These are phyloP conservation scores for Pangasianodon hypophthalmus DNA, from an alignment of 2,113 vertebrate genomes.

Conservation along the genomic window DNA sequence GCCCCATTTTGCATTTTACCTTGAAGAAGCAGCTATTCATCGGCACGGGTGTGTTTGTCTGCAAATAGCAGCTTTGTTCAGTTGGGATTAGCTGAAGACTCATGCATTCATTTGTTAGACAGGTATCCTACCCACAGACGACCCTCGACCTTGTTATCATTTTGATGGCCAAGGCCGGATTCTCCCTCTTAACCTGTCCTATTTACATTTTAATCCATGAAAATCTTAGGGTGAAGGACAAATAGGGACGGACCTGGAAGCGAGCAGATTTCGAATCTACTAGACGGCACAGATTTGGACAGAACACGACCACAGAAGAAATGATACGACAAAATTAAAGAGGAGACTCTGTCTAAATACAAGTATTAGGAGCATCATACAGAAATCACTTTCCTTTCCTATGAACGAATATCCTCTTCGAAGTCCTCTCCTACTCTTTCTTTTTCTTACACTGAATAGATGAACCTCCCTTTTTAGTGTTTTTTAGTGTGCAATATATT, in stretches of 20 bases:
- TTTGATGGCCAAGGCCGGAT: not conserved
- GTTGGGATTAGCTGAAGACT: constrained; percentile 15
- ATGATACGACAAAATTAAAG: not conserved
- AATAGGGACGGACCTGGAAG: not conserved
- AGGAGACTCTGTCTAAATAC: not conserved
- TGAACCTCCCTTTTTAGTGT: not conserved
- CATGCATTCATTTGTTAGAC: not conserved
- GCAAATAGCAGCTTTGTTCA: constrained; percentile 17
- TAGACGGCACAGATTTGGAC: not conserved
- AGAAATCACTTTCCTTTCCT: not conserved
- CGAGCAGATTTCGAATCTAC: not conserved
- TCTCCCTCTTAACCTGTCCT: not conserved
- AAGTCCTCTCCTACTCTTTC: not conserved
- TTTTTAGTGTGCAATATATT: constrained; percentile 7
- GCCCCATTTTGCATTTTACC: constrained; percentile 9
- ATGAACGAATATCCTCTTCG: too few relatives aligned
- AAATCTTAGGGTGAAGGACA: not conserved
- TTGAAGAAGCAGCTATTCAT: constrained; percentile 10
- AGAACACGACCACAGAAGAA: not conserved
- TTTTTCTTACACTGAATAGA: not conserved
- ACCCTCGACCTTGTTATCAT: constrained; percentile 22
- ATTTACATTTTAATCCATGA: constrained; percentile 9
- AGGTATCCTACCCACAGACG: not conserved
- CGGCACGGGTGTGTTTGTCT: constrained; percentile 4
- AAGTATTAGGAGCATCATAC: not conserved